Conservation (phyloP, 1,140 invertebrate species). For the Zaprionus africanus region DNA sequence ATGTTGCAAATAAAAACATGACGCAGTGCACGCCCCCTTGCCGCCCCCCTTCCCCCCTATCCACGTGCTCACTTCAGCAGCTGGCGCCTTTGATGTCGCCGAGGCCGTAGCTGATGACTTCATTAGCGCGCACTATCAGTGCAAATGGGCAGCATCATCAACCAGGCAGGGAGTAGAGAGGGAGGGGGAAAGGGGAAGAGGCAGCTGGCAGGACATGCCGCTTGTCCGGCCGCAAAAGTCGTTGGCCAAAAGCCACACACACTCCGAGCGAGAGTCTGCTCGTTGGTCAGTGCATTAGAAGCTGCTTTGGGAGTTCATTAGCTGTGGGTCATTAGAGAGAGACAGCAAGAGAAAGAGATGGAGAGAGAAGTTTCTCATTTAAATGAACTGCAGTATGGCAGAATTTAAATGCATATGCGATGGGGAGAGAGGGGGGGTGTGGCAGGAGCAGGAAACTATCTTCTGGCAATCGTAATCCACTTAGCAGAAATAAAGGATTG, state of each 20-base stretch:
- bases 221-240: constrained; percentile 63
- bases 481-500: constrained; percentile 36
- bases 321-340: constrained; percentile 61
- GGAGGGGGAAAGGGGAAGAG: neutral
- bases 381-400: constrained; percentile 51
- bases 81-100: constrained; percentile 60
- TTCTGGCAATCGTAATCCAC: constrained; percentile 37
- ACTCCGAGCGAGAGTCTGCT: constrained; percentile 1
- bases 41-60: constrained; percentile 21
- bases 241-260: constrained; percentile 53
- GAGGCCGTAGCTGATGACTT: constrained; percentile 63
- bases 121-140: constrained; percentile 80
- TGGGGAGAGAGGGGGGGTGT: neutral
- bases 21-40: neutral
- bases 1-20: constrained; percentile 74
- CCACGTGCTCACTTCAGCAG: constrained; percentile 2
- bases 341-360: constrained; percentile 10
- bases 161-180: neutral
- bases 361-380: constrained; percentile 42
- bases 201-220: constrained; percentile 33
- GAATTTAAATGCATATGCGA: constrained; percentile 40
- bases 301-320: constrained; percentile 67
- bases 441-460: neutral
- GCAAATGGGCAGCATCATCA: constrained; percentile 69
- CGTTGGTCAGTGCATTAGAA: constrained; percentile 64